Conservation (phyloP, 2,888 invertebrate genomes). For the Drosophila aldrichi region DNA sequence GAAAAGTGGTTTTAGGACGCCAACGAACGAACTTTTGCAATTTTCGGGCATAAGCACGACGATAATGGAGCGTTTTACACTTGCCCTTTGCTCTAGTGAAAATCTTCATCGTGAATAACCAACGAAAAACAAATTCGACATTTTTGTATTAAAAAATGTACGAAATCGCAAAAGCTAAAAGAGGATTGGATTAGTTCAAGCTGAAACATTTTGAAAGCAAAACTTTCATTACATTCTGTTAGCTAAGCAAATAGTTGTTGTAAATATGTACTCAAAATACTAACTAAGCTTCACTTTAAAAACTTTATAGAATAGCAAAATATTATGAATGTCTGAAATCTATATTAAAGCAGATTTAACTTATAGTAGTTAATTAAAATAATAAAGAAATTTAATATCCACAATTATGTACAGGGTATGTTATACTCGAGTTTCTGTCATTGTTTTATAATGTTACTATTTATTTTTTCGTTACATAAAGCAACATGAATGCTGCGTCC, state of each 20-base stretch:
- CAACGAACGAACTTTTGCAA: conserved; percentile 58
- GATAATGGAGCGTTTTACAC: conserved; percentile 38
- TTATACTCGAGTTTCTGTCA: neutral
- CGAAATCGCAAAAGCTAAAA: neutral
- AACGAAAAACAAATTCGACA: neutral
- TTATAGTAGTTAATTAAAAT: no score
- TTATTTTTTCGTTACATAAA: neutral
- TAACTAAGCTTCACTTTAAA: neutral
- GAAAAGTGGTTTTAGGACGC: conserved; percentile 68
- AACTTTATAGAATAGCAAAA: neutral
- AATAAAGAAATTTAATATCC: neutral
- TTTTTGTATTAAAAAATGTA: neutral
- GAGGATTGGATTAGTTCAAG: neutral
- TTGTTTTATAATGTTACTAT: neutral
- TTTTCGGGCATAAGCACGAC: conserved; percentile 48
- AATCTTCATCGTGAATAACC: conserved; percentile 33
- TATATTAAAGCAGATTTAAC: neutral
- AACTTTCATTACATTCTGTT: neutral
- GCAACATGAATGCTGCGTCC: conserved; percentile 8
- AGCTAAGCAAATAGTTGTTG: neutral
- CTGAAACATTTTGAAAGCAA: neutral
- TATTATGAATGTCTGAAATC: no score
- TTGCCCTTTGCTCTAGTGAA: conserved; percentile 10
- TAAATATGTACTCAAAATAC: neutral
- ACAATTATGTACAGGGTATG: conserved; percentile 9